Evolutionary conservation across 1,140 invertebrate genomes (phyloP).

Genomic region (Solenopsis invicta): DNA sequence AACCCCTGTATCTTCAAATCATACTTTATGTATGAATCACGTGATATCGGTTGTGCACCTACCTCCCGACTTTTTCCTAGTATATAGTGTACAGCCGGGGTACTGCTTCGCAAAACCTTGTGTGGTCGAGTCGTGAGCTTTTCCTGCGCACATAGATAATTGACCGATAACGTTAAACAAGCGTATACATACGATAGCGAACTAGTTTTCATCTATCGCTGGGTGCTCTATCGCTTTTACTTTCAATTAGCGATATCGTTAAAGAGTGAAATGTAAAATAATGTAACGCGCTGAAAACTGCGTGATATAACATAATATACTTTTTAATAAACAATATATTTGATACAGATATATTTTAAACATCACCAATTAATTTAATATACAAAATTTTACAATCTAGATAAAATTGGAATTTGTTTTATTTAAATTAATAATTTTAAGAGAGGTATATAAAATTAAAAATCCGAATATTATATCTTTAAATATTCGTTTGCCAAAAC

Average conservation of each 20-base stretch:
- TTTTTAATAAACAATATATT: constrained; percentile 1
- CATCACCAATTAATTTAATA: not conserved
- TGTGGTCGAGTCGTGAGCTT: constrained; percentile 67
- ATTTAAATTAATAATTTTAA: no score
- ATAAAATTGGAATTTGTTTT: no score
- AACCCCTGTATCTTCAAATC: not conserved
- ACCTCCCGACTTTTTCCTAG: constrained; percentile 78
- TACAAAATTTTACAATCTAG: no score
- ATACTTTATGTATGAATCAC: constrained; percentile 10
- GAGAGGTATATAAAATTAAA: not conserved
- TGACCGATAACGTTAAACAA: constrained; percentile 1
- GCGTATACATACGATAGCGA: not conserved
- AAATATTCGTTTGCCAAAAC: not conserved
- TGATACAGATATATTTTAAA: not conserved
- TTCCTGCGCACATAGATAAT: constrained; percentile 56
- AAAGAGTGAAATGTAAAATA: not conserved
- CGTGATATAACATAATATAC: not conserved
- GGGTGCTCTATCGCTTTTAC: not conserved
- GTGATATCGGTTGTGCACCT: constrained; percentile 18
- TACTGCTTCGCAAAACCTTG: constrained; percentile 73
- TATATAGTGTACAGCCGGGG: constrained; percentile 72
- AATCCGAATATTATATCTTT: not conserved
- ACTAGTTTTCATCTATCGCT: not conserved
- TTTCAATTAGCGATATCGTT: not conserved
- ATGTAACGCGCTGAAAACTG: not conserved